A percentile compares a stretch with the other conserved stretches of the same genome.
Conservation (phyloP, 2,888 invertebrate species). For the Shargacucullia verbasci region DNA sequence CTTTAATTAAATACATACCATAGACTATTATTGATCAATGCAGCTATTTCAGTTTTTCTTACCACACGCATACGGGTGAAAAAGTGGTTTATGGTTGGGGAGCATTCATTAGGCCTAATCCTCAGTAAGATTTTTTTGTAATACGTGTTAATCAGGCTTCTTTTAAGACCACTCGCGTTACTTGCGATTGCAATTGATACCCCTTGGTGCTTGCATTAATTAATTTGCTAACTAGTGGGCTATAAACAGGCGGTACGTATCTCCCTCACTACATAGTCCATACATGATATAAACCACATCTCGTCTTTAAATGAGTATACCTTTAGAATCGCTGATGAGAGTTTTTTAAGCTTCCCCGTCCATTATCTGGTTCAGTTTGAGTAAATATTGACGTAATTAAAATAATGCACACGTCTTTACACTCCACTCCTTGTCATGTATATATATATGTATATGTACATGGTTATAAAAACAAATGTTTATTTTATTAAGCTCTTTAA, state of each 20-base stretch:
- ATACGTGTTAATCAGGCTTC: slow-evolving; percentile 20
- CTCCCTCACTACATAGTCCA: not conserved
- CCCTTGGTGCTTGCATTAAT: slow-evolving; percentile 33
- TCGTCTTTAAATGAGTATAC: slow-evolving; percentile 13
- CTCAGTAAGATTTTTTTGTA: slow-evolving; percentile 18
- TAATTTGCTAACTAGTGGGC: slow-evolving; percentile 22
- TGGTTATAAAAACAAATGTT: slow-evolving; percentile 41
- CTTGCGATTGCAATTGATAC: slow-evolving; percentile 11
- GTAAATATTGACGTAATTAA: slow-evolving; percentile 42
- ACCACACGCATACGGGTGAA: slow-evolving; percentile 28
- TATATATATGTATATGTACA: slow-evolving; percentile 16
- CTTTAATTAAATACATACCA: slow-evolving; percentile 35
- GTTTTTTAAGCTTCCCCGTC: slow-evolving; percentile 20
- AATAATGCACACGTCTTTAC: slow-evolving; percentile 19
- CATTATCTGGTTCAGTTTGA: slow-evolving; percentile 30
- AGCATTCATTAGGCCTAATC: slow-evolving; percentile 33
- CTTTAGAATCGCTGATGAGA: slow-evolving; percentile 3
- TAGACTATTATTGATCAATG: slow-evolving; percentile 22
- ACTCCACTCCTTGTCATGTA: slow-evolving; percentile 11
- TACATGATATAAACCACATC: slow-evolving; percentile 15
- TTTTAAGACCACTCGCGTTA: slow-evolving; percentile 16
- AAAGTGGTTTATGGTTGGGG: slow-evolving; percentile 26
- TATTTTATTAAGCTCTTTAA: slow-evolving; percentile 42
- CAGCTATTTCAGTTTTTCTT: slow-evolving; percentile 35
- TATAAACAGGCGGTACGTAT: slow-evolving; percentile 5